A percentile compares a stretch with the other conserved stretches of the same genome.
Conservation (phyloP, 2,797 vertebrate species). For the Pseudopleuronectes americanus region DNA sequence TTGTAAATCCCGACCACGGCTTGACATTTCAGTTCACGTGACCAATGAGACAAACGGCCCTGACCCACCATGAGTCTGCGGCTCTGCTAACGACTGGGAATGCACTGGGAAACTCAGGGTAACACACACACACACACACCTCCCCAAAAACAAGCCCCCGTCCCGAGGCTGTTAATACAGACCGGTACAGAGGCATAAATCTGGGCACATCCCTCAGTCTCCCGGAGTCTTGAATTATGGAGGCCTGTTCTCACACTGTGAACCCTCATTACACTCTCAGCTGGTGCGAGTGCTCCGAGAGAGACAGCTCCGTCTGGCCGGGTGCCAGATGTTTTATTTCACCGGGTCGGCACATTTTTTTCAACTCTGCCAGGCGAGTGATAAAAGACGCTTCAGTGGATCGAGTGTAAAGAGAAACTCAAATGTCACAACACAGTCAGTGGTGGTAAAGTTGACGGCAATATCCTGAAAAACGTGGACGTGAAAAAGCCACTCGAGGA, state of each 20-base stretch:
- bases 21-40: conserved; percentile 17
- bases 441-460: conserved; percentile 18
- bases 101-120: too few relatives aligned
- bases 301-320: conserved; percentile 66
- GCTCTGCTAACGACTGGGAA: too few relatives aligned
- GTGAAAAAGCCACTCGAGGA: not conserved
- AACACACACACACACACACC: too few relatives aligned
- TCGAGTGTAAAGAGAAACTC: conserved; percentile 9
- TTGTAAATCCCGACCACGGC: conserved; percentile 48
- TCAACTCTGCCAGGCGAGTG: conserved; percentile 58
- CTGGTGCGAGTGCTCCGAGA: conserved; percentile 66
- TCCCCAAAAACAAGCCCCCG: too few relatives aligned
- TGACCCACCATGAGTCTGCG: too few relatives aligned
- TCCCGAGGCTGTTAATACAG: conserved; percentile 48
- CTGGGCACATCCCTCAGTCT: conserved; percentile 65
- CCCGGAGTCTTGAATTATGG: conserved; percentile 67
- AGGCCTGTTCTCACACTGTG: conserved; percentile 67
- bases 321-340: conserved; percentile 77
- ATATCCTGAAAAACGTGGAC: not conserved
- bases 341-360: conserved; percentile 74
- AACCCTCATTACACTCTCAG: conserved; percentile 78
- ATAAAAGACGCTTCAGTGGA: conserved; percentile 47
- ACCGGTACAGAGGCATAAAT: conserved; percentile 50
- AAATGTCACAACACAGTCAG: conserved; percentile 45
- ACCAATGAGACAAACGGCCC: too few relatives aligned